Conservation (phyloP, 2,888 invertebrate genomes). For the Erpobdella octoculata region DNA sequence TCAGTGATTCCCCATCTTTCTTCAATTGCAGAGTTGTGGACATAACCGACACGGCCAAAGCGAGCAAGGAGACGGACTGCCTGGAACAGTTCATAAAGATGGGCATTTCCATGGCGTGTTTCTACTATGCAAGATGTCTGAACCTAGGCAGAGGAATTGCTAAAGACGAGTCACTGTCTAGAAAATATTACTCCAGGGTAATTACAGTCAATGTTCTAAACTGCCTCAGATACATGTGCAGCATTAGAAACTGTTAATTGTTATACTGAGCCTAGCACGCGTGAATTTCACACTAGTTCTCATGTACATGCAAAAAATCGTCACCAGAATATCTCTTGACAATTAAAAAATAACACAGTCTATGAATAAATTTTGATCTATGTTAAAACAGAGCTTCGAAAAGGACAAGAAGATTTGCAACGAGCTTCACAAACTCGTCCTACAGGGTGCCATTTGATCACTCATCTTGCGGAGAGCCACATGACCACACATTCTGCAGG, state of each 20-base stretch:
- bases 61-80: conserved; percentile 48
- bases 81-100: conserved; percentile 44
- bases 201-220: too few species aligned
- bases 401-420: conserved; percentile 23
- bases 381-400: conserved; percentile 16
- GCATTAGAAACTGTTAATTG: too few species aligned
- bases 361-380: background rate
- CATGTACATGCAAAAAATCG: background rate
- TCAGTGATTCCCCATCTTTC: too few species aligned
- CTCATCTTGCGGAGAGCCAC: background rate
- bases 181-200: conserved; percentile 48
- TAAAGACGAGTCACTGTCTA: conserved; percentile 43
- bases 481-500: background rate
- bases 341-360: too few species aligned
- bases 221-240: too few species aligned
- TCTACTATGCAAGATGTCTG: conserved; percentile 49
- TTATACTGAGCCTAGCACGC: too few species aligned
- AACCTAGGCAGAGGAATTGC: conserved; percentile 45
- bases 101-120: conserved; percentile 42
- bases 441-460: conserved; percentile 11
- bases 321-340: background rate
- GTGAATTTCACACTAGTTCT: background rate
- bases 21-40: conserved; percentile 44
- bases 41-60: conserved; percentile 41
- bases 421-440: conserved; percentile 16